A percentile compares a stretch with the other conserved stretches of the same genome.
Conservation (phyloP, 2,888 invertebrate species). For the Mamestra brassicae region DNA sequence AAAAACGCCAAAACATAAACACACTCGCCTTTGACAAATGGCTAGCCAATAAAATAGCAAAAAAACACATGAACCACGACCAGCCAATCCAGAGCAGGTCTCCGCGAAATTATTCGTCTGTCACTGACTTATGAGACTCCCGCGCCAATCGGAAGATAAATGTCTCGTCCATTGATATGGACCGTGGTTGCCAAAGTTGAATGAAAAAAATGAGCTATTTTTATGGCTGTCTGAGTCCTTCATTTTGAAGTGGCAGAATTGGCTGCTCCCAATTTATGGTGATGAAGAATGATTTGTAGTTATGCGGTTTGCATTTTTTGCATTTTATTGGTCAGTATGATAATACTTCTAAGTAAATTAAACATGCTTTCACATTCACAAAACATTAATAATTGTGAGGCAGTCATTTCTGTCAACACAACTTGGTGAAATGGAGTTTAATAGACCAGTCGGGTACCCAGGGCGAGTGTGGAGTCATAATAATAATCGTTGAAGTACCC, state of each 20-base stretch:
- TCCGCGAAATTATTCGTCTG: conserved; percentile 70
- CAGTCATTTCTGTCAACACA: too few species aligned
- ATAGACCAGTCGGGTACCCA: too few species aligned
- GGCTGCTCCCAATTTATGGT: background rate
- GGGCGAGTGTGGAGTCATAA: too few species aligned
- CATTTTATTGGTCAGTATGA: background rate
- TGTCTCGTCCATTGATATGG: conserved; percentile 69
- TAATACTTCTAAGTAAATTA: too few species aligned
- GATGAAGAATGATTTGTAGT: conserved; percentile 26
- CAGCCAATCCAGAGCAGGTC: conserved; percentile 63
- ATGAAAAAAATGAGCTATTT: conserved; percentile 43
- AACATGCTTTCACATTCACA: too few species aligned
- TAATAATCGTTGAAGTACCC: too few species aligned
- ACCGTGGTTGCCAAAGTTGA: conserved; percentile 65
- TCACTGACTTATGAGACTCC: conserved; percentile 74
- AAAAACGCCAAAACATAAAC: background rate
- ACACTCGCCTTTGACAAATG: conserved; percentile 26
- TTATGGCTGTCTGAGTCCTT: conserved; percentile 37
- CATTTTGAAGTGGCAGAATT: conserved; percentile 34
- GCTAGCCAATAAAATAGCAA: conserved; percentile 55
- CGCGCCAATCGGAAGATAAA: conserved; percentile 74
- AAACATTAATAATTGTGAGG: too few species aligned
- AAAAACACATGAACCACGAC: conserved; percentile 62
- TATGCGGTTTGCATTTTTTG: conserved; percentile 3
- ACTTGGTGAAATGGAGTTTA: too few species aligned